Base-by-base conservation (phyloP, 2,113 vertebrate species). In the Mugil cephalus region DNA sequence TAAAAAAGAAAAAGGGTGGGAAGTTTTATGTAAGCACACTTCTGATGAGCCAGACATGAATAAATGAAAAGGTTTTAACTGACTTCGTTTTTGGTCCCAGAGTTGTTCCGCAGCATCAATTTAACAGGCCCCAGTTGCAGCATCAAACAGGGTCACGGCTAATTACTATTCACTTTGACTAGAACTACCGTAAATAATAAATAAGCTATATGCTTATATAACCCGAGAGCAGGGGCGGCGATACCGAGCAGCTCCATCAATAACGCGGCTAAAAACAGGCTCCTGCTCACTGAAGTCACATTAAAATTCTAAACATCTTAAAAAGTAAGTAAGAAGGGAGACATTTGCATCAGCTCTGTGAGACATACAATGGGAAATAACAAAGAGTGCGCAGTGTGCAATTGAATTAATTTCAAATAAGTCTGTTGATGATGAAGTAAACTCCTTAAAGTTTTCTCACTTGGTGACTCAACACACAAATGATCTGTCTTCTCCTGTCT, bases 131-230 rank as follows among this genome's bases (percentile, higher is more conserved):
- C 71, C 84, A 80, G 82, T 60, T 80, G 89, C 85, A 84, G 74
- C 88, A 75, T 85, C 83, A 89, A 88, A 89, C 80, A 82, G 70
- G 82, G 84, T 86, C 87, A 82, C 58, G 64, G 78, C 82, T 89
- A 86, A 92, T 89, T 92, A 89, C 74, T 53, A 85, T 89, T 89
- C 87, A 79, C 74, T 84, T 76, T 83, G 79, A 87, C 77, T 77
- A 30, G 42, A 68, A 60, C 69, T 86, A 30, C 24, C 24, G 24
- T 30, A 88, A 89, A 89, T 89, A 80, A 84, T 89, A 89, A 83
- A 92, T 91, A 83, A 71, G 69, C 45, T 80, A 43, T 72, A 48
- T 6, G 39, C 63, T 90, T 90, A 84, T 88, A 79, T 89, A 86
- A 89, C 68, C 24, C 30, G 1, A 66, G 58, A 75, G 42, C 54